Percentiles rank a stretch among this genome's conserved stretches.
phyloP scores from a whole-genome alignment of 2,113 vertebrate genomes.

The Amia ocellicauda region DNA sequence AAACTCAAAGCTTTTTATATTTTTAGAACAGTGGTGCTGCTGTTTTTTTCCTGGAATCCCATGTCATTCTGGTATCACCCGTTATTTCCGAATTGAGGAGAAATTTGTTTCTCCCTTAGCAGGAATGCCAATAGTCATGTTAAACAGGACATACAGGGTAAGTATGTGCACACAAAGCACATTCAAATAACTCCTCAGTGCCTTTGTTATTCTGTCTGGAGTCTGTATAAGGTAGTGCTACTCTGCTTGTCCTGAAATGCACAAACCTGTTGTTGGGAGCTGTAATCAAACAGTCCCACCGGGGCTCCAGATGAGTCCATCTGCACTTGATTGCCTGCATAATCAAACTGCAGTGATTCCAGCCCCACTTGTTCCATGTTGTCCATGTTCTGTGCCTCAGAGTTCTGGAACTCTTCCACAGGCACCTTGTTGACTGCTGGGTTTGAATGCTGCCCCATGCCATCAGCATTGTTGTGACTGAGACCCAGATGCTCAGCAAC shows the following conservation, averaged over 20 bases:
- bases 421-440: conserved; percentile 75
- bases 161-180: not conserved
- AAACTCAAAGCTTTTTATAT: too few species aligned
- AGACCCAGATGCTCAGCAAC: conserved; percentile 88
- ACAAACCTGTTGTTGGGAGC: conserved; percentile 92
- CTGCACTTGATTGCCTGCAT: conserved; percentile 92
- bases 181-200: not conserved
- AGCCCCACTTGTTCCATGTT: conserved; percentile 92
- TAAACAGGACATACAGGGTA: not conserved
- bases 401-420: conserved; percentile 87
- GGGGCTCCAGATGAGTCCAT: conserved; percentile 92
- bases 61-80: too few species aligned
- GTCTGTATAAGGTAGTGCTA: too few species aligned
- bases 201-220: not conserved
- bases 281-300: conserved; percentile 95
- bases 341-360: conserved; percentile 95
- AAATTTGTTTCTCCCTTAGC: too few species aligned
- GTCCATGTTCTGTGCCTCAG: conserved; percentile 88
- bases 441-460: conserved; percentile 83
- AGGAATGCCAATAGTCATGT: not conserved
- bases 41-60: too few species aligned
- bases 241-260: not conserved
- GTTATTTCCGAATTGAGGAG: too few species aligned
- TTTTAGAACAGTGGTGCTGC: too few species aligned
- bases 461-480: conserved; percentile 77